Evolutionary conservation across 1,140 invertebrate genomes (phyloP).

Genomic region (Zaprionus inermis): DNA sequence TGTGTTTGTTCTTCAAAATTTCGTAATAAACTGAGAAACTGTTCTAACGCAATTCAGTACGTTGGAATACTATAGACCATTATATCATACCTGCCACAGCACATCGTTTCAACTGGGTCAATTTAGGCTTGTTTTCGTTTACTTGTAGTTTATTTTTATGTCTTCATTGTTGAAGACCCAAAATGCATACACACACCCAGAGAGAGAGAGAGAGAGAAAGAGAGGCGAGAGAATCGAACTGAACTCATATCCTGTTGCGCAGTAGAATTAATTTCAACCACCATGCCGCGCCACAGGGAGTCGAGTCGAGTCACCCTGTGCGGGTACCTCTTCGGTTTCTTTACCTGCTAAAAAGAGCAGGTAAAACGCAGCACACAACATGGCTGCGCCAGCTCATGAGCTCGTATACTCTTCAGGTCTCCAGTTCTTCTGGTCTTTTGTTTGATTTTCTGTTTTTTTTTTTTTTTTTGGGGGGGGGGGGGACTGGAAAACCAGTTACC

Average conservation of each 20-base stretch:
- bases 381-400: neutral
- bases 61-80: neutral
- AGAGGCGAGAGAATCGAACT: neutral
- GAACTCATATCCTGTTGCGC: constrained; percentile 71
- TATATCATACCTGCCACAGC: neutral
- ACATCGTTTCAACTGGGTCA: constrained; percentile 4
- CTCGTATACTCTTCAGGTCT: constrained; percentile 6
- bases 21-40: neutral
- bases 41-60: neutral
- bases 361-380: constrained; percentile 22
- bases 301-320: constrained; percentile 19
- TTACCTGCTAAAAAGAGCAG: constrained; percentile 40
- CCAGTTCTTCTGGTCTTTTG: constrained; percentile 20
- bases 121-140: neutral
- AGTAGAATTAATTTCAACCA: constrained; percentile 75
- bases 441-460: constrained; percentile 31
- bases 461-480: constrained; percentile 16
- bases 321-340: neutral
- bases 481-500: constrained; percentile 57
- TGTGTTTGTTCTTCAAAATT: neutral
- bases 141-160: constrained; percentile 50
- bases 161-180: constrained; percentile 56
- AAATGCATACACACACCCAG: neutral
- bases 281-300: constrained; percentile 60
- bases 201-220: no score